Evolutionary conservation across 2,888 invertebrate species (phyloP).

Genomic region (Lissonota sp.): DNA sequence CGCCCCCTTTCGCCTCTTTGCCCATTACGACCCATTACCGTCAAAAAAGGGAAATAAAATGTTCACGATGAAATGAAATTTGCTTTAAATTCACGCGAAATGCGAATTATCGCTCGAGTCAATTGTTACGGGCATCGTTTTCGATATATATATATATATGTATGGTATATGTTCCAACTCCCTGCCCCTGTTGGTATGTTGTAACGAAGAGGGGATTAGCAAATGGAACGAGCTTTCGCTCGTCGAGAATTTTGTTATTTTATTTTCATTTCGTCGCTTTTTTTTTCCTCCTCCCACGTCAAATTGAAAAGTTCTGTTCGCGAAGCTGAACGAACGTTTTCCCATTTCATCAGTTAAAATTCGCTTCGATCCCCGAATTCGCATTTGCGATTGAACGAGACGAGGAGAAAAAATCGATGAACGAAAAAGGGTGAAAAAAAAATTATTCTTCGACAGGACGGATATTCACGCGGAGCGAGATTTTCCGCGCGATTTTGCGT

Average conservation of each 20-base stretch:
- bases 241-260: constrained; percentile 11
- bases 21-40: constrained; percentile 10
- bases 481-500: constrained; percentile 48
- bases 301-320: constrained; percentile 58
- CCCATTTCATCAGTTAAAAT: constrained; percentile 32
- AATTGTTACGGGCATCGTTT: not conserved
- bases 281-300: not conserved
- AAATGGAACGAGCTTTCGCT: constrained; percentile 29
- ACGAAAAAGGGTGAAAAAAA: constrained; percentile 14
- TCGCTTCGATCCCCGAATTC: constrained; percentile 13
- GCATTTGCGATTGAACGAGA: not conserved
- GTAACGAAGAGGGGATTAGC: not conserved
- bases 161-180: not conserved
- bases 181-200: not conserved
- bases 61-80: not conserved
- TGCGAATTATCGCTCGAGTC: constrained; percentile 15
- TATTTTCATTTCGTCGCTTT: constrained; percentile 6
- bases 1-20: constrained; percentile 24
- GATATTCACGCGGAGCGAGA: constrained; percentile 26
- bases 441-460: constrained; percentile 23
- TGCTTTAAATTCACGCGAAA: not conserved
- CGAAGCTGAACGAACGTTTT: constrained; percentile 3
- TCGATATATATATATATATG: not conserved
- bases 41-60: constrained; percentile 4
- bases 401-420: not conserved